Evolutionary conservation across 2,797 vertebrate species (phyloP).

Genomic region (Gymnocypris eckloni): DNA sequence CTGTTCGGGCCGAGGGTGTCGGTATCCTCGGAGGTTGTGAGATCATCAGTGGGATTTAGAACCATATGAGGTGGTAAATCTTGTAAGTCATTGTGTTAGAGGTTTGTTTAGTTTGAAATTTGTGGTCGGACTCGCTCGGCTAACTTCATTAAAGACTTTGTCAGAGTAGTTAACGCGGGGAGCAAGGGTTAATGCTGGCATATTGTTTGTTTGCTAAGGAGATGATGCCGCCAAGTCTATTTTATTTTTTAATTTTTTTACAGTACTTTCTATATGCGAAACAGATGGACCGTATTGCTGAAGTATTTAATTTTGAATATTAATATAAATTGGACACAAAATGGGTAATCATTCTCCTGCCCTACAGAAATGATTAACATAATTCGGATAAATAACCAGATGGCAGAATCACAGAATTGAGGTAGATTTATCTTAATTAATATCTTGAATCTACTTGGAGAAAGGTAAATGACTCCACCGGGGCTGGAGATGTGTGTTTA

Average conservation of each 20-base stretch:
- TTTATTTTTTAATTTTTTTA: background rate
- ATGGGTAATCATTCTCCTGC: slow-evolving; percentile 99
- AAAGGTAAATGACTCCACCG: slow-evolving; percentile 93
- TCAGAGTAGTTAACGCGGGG: slow-evolving; percentile 45
- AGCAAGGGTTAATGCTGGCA: slow-evolving; percentile 69
- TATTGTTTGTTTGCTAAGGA: slow-evolving; percentile 66
- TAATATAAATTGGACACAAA: slow-evolving; percentile 98
- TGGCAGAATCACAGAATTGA: slow-evolving; percentile 99
- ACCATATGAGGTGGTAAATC: slow-evolving; percentile 21
- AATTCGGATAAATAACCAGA: slow-evolving; percentile 99
- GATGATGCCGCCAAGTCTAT: background rate
- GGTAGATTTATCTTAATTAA: slow-evolving; percentile 99
- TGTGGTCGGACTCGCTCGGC: background rate
- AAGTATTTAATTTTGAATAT: slow-evolving; percentile 99
- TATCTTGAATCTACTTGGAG: slow-evolving; percentile 96
- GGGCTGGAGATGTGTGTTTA: slow-evolving; percentile 76
- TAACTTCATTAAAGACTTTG: slow-evolving; percentile 45
- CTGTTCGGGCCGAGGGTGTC: slow-evolving; percentile 31
- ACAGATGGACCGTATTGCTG: slow-evolving; percentile 90
- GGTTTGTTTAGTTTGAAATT: slow-evolving; percentile 46
- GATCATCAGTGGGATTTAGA: slow-evolving; percentile 33
- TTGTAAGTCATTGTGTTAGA: slow-evolving; percentile 26
- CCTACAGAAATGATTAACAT: slow-evolving; percentile 99
- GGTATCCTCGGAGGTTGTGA: slow-evolving; percentile 25
- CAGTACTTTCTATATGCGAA: slow-evolving; percentile 70